phyloP scores from a whole-genome alignment of 2,888 invertebrate genomes.

The Xylophagus ater region DNA sequence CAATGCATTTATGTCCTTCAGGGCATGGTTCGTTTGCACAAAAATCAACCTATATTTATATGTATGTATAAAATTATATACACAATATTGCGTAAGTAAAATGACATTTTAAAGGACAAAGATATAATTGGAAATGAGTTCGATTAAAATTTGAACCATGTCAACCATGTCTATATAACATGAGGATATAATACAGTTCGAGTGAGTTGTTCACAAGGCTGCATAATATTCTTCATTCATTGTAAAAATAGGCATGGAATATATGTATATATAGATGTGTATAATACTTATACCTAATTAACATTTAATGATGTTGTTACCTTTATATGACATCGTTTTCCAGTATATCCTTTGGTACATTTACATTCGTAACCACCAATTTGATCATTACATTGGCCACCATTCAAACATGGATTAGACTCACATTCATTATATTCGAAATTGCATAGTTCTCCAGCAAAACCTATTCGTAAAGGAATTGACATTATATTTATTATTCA shows the following conservation, averaged over 20 bases:
- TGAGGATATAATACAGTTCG: too few species aligned
- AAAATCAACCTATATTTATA: constrained; percentile 47
- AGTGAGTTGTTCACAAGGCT: too few species aligned
- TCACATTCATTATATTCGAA: constrained; percentile 67
- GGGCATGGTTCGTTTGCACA: constrained; percentile 60
- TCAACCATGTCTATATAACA: too few species aligned
- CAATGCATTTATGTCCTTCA: constrained; percentile 54
- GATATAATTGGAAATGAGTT: too few species aligned
- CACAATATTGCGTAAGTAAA: too few species aligned
- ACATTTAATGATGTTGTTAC: constrained; percentile 41
- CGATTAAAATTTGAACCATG: too few species aligned
- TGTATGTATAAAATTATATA: too few species aligned
- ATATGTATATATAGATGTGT: too few species aligned
- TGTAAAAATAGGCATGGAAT: too few species aligned
- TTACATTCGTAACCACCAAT: constrained; percentile 56
- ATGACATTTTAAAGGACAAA: too few species aligned
- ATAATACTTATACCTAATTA: too few species aligned
- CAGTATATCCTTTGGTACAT: constrained; percentile 59
- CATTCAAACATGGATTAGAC: constrained; percentile 61
- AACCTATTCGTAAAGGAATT: constrained; percentile 42
- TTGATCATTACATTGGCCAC: constrained; percentile 62
- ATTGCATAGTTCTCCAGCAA: constrained; percentile 61
- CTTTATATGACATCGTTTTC: constrained; percentile 59
- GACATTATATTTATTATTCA: background rate
- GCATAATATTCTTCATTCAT: too few species aligned